Base-by-base conservation (phyloP, 2,888 invertebrate species). In the Meganola albula region DNA sequence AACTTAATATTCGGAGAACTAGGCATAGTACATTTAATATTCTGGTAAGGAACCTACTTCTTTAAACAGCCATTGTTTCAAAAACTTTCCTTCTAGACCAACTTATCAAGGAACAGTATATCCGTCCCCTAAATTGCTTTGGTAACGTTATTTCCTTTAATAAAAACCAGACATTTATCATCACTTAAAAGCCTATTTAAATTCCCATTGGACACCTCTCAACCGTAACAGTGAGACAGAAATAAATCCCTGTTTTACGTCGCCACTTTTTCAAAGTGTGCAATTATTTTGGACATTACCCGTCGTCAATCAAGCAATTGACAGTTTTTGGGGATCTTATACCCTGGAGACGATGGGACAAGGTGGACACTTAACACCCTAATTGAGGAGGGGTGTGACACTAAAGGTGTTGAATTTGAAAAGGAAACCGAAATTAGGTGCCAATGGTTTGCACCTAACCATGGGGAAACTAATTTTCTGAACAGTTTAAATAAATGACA, bases 321-420 rank as follows among this genome's bases (percentile, higher is more conserved):
- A 14, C 18, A 35, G 31, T 35, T 30, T 26, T 43, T 27, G 11
- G n/a, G n/a, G n/a, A n/a, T n/a, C n/a, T n/a, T n/a, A n/a, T n/a
- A n/a, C n/a, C n/a, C n/a, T n/a, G n/a, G n/a, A n/a, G n/a, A n/a
- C n/a, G n/a, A 32, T 18, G 18, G 23, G 10, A 11, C 22, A 7
- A 12, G 25, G 31, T 34, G 26, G 29, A 33, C 27, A 30, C 34
- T 32, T 24, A 32, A 43, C 23, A 32, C 34, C 16, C 44, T 44
- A 36, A 14, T 26, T 28, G 29, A 30, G 18, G 16, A 36, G 12
- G 32, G 24, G 21, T 21, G 31, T 23, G 31, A 27, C 40, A 53
- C 46, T 53, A 37, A 29, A 21, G 20, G n/a, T 21, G 16, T 22
- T 40, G 45, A 46, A 51, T 53, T 53, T 16, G 16, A 44, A 45